Evolutionary conservation across 2,797 vertebrate genomes (phyloP), one percentile per base, ranked within the genome.

Genomic region (Tolypeutes matacus): DNA sequence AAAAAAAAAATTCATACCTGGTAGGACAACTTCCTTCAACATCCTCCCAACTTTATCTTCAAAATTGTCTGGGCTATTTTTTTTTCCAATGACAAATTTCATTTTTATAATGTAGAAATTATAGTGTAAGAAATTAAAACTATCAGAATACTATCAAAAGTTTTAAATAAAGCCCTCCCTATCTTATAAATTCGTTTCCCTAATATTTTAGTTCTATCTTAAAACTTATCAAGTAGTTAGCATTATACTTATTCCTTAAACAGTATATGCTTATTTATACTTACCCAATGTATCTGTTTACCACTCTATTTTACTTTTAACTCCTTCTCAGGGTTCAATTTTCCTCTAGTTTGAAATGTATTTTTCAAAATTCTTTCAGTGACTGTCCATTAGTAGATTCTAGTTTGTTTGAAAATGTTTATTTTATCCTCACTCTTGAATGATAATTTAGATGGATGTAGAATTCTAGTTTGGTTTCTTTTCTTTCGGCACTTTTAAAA

Each of bases 291-390:
- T 86, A 23, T 86, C 64, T 77, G 42, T 60, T 78, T 42, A 72
- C 23, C 23, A 73, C 81, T 86, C 75, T 46, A 49, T 76, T 75
- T 91, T 95, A n/a, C 58, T 86, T 51, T 64, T 86, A 49, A 49
- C 10, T 91, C 75, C 27, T 49, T 67, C 53, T n/a, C 31, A 75
- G 11, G 49, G 58, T 65, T 95, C 7, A 87, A 56, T 62, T 91
- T 86, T 27, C 56, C 62, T 85, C n/a, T 60, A 39, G 58, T 81
- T 73, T 60, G 39, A 91, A 95, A 91, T 82, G 53, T 17, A 75
- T 58, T 67, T 94, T 81, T 86, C 56, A 75, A 73, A 91, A 91
- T 58, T 67, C 65, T 86, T 70, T 85, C 25, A 91, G 36, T 75
- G n/a, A 94, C 91, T 6, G 5, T 81, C 58, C 36, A 75, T n/a